A percentile compares a stretch with the other conserved stretches of the same genome.
phyloP scores from a whole-genome alignment of 2,888 invertebrate genomes.

The Dicycla oo region DNA sequence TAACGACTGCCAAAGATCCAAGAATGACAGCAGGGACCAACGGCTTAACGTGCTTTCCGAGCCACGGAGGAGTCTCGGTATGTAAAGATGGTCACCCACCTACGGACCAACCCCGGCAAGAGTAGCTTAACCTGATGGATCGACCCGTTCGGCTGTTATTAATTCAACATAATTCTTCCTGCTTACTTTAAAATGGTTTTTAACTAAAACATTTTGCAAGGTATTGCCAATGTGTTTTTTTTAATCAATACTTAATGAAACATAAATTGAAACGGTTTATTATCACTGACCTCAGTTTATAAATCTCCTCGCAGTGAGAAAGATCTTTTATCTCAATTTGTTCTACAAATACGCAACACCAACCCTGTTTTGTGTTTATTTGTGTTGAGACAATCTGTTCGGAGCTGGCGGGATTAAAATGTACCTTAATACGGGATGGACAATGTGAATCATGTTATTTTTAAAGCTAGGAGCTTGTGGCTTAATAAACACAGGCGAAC shows the following conservation, averaged over 20 bases:
- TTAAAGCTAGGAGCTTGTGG: too few relatives aligned
- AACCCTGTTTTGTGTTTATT: constrained; percentile 29
- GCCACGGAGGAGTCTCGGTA: too few relatives aligned
- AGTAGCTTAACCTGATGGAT: too few relatives aligned
- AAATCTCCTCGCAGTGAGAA: constrained; percentile 14
- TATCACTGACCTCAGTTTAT: background rate
- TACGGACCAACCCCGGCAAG: too few relatives aligned
- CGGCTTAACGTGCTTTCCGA: too few relatives aligned
- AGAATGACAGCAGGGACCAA: too few relatives aligned
- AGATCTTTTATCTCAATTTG: constrained; percentile 36
- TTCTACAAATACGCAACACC: constrained; percentile 20
- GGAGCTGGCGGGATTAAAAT: background rate
- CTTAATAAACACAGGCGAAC: too few relatives aligned
- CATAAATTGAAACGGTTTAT: background rate
- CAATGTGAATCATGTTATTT: too few relatives aligned
- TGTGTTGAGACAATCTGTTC: constrained; percentile 6
- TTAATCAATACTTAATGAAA: background rate
- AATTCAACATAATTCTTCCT: too few relatives aligned
- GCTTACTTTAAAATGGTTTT: background rate
- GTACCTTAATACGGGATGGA: background rate
- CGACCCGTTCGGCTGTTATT: too few relatives aligned
- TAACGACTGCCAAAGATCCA: too few relatives aligned
- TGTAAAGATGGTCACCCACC: too few relatives aligned
- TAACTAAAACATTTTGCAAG: background rate
- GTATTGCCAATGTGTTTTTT: background rate